These are phyloP conservation scores for Ceryle rudis DNA, from an alignment of 2,797 vertebrate species.

Conservation along the genomic window DNA sequence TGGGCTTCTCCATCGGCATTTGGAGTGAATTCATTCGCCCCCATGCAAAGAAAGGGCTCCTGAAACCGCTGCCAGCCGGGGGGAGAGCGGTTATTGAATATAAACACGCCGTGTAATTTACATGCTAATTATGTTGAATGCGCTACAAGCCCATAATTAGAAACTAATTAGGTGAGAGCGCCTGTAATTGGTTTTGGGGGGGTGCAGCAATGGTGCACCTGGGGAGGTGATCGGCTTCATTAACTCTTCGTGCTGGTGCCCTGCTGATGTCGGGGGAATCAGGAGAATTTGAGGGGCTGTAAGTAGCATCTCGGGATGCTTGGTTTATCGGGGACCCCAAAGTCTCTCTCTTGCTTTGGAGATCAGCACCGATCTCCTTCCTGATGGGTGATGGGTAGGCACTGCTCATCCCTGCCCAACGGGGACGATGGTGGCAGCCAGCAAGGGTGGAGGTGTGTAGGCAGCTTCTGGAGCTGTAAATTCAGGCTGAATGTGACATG, in stretches of 20 bases:
- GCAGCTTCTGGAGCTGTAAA: background rate
- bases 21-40: constrained; percentile 39
- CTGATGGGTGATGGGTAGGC: background rate
- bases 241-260: background rate
- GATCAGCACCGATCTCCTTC: accelerated
- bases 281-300: too few relatives aligned
- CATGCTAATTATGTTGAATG: constrained; percentile 85
- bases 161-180: constrained; percentile 83
- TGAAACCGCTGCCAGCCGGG: constrained; percentile 4
- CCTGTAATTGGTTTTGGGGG: constrained; percentile 79
- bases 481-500: background rate
- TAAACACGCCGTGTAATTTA: constrained; percentile 83
- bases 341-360: background rate
- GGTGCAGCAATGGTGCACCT: constrained; percentile 56
- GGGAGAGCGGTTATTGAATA: constrained; percentile 80
- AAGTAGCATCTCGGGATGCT: background rate
- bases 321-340: background rate
- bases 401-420: accelerated
- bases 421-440: background rate
- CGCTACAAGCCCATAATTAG: constrained; percentile 82
- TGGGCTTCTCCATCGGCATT: constrained; percentile 72
- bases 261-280: background rate
- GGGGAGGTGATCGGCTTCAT: constrained; percentile 25
- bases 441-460: background rate
- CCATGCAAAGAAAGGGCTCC: constrained; percentile 41